Percentiles rank a stretch among this genome's conserved stretches.
Evolutionary conservation across 1,140 invertebrate species (phyloP).

Genomic region (Dysdera silvatica): DNA sequence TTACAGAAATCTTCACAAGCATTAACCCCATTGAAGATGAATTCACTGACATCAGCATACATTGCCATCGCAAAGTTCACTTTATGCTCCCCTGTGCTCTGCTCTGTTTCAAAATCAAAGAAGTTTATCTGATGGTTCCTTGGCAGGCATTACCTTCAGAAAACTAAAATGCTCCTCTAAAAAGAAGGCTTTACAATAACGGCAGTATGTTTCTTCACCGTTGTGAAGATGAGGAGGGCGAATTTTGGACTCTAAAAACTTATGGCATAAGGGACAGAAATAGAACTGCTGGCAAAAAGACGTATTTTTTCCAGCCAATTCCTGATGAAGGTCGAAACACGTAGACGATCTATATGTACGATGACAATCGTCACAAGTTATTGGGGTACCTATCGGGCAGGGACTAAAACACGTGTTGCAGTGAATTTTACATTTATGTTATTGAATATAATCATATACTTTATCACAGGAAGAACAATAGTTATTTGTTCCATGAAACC

Average conservation of each 20-base stretch:
- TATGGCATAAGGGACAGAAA: too few species aligned
- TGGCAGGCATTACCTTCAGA: not conserved
- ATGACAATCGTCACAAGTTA: too few species aligned
- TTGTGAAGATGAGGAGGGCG: too few species aligned
- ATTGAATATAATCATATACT: not conserved
- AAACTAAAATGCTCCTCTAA: not conserved
- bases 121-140: not conserved
- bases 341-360: too few species aligned
- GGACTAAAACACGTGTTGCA: not conserved
- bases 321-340: too few species aligned
- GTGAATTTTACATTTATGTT: not conserved
- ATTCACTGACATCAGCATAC: not conserved
- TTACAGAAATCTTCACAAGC: not conserved
- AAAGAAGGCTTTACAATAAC: too few species aligned
- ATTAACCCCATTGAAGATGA: not conserved
- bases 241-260: too few species aligned
- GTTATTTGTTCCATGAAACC: not conserved
- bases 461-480: not conserved
- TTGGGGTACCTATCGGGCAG: too few species aligned
- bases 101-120: conserved; percentile 1
- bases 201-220: too few species aligned
- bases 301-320: too few species aligned
- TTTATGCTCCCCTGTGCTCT: not conserved
- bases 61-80: not conserved
- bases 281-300: too few species aligned